Base-by-base conservation (phyloP, 2,113 vertebrate genomes). In the Sterrhoptilus dennistouni region DNA sequence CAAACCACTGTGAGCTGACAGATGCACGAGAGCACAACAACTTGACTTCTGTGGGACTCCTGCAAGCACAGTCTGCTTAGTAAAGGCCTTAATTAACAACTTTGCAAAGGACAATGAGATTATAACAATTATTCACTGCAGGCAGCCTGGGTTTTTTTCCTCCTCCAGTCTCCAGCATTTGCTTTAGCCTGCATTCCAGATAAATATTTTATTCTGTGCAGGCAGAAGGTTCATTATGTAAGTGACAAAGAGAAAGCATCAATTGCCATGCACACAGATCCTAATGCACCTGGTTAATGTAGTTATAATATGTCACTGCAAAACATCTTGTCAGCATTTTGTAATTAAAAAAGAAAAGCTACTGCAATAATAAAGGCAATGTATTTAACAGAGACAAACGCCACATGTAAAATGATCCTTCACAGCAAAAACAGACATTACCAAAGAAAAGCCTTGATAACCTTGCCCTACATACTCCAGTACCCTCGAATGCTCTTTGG, bases 21-120 rank as follows among this genome's bases (percentile, higher is more conserved):
- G 93, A 96, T 96, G 80, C 63, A 63, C 42, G 52, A n/a, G 60
- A 92, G 61, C 44, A 76, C 77, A 81, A 66, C 87, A 86, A 93
- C 77, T 72, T 90, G 90, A 95, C 93, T 96, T 96, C 86, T 69
- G 65, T 36, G 59, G 86, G 81, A 90, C 90, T 95, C 93, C 86
- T 94, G 93, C 92, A 92, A 97, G 91, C 83, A 90, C 91, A 96
- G 90, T 86, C 93, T 96, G 96, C 90, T 96, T 87, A 90, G 68
- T 76, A 90, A 95, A 93, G 81, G 90, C 69, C 74, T 90, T 96
- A 96, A 97, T 96, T 97, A 96, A 96, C 95, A 97, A 96, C 95
- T 97, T 96, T 85, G 86, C 92, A 92, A 92, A 95, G 96, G 95
- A 97, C 96, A 97, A 94, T 95, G 86, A 97, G 95, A 97, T 97